Percentiles rank a stretch among this genome's conserved stretches.
Evolutionary conservation across 2,888 invertebrate genomes (phyloP).

Genomic region (Eretmocerus hayati): DNA sequence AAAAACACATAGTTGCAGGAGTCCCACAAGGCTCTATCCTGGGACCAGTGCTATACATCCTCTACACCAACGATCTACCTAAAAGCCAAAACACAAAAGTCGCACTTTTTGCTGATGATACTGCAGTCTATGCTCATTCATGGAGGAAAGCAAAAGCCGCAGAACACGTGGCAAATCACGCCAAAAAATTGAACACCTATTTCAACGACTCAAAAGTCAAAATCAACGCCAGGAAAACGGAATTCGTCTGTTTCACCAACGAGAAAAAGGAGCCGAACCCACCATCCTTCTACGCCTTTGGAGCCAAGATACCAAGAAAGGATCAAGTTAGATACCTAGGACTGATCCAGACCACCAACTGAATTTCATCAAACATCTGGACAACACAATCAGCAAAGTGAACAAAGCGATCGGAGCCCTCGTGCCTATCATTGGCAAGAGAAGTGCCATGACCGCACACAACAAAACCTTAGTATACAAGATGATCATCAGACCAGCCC

Average conservation of each 20-base stretch:
- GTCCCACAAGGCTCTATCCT: too few species aligned
- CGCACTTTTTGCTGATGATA: too few species aligned
- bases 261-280: slow-evolving; percentile 1
- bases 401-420: neutral
- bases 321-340: neutral
- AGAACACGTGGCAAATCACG: neutral
- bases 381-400: neutral
- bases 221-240: slow-evolving; percentile 4
- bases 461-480: slow-evolving; percentile 1
- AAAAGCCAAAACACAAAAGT: too few species aligned
- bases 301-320: neutral
- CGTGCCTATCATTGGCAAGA: neutral
- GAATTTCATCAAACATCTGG: neutral
- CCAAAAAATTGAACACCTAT: slow-evolving; percentile 2
- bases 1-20: too few species aligned
- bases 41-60: too few species aligned
- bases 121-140: too few species aligned
- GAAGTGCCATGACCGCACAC: neutral
- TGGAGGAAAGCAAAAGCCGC: too few species aligned
- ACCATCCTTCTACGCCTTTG: neutral
- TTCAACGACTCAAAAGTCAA: slow-evolving; percentile 5
- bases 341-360: neutral
- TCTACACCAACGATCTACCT: too few species aligned
- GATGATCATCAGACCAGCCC: neutral
- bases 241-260: neutral